Evolutionary conservation across 2,888 invertebrate genomes (phyloP), one percentile per base, ranked within the genome.

Genomic region (Chrysolina haemoptera): DNA sequence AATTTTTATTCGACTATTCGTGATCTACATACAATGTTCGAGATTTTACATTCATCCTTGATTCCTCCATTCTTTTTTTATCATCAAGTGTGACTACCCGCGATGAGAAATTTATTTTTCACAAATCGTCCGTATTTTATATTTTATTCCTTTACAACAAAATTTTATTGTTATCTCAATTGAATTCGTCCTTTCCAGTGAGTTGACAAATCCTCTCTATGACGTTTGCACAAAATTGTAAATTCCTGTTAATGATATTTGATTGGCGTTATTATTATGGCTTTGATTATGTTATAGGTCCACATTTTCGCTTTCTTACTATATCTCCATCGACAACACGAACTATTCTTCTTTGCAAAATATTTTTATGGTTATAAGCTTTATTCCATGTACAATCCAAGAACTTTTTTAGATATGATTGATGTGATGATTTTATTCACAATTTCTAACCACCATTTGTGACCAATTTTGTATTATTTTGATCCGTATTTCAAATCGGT

Each of bases 261-360:
- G 11, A 27, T 35, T 35, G 9, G n/a, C 59, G 14, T 59, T 27
- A 59, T 59, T n/a, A 27, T 59, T 59, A n/a, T n/a, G n/a, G 11
- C 20, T 20, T 20, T 55, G 12, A 55, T 14, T 59, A 35, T 59
- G 59, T 59, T 59, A 27, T 59, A 59, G 59, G 59, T 59, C 35
- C 12, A 46, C 12, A 35, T 59, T 59, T 59, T 59, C 35, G 16
- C 3, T 1, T 59, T 22, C 10, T 27, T 11, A n/a, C 59, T 59
- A 35, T 35, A 35, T 35, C 35, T 6, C 11, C 20, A 20, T 53
- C 12, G 53, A 9, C 48, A 48, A 14, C 53, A 53, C 18, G 20
- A 22, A 5, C 20, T 18, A 43, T 43, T 53, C 4, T 53, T 20
- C 18, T 53, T 53, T 5, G 11, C 53, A 11, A 18, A 12, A 22